A percentile compares a stretch with the other conserved stretches of the same genome.
These are phyloP conservation scores for Hydropsyche tenuis DNA, from an alignment of 1,140 invertebrate genomes.

Conservation along the genomic window DNA sequence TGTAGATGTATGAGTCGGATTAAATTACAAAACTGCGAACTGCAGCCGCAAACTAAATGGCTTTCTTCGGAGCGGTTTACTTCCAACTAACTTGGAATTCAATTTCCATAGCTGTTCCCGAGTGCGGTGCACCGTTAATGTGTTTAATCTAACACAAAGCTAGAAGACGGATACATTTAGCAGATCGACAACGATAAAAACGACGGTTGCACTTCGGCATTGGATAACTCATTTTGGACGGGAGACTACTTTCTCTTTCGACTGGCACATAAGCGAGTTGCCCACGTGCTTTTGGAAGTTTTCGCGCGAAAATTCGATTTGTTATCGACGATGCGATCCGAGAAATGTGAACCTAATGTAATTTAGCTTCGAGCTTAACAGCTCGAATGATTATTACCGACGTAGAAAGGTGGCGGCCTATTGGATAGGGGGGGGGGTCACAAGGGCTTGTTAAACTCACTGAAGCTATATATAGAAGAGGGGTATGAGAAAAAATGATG, in stretches of 20 bases:
- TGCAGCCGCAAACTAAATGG: conserved; percentile 5
- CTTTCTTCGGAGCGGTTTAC: conserved; percentile 9
- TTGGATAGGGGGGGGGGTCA: not conserved
- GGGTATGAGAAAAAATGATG: not conserved
- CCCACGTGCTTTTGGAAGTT: not conserved
- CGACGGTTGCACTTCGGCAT: not conserved
- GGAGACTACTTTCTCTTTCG: no score
- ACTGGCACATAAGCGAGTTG: not conserved
- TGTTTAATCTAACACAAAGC: conserved; percentile 19
- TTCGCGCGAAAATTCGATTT: not conserved
- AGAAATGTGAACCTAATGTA: conserved; percentile 10
- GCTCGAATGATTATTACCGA: conserved; percentile 6
- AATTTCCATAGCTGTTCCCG: not conserved
- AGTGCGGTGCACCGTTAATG: conserved; percentile 5
- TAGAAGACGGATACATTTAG: not conserved
- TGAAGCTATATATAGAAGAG: not conserved
- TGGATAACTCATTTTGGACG: not conserved
- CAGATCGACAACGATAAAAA: conserved; percentile 13
- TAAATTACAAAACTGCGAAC: conserved; percentile 21
- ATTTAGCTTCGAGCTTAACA: conserved; percentile 9
- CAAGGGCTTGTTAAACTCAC: not conserved
- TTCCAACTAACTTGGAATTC: conserved; percentile 21
- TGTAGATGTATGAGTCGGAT: not conserved
- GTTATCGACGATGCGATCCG: not conserved
- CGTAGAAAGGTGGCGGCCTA: conserved; percentile 2